A percentile compares a stretch with the other conserved stretches of the same genome.
Evolutionary conservation across 1,140 invertebrate species (phyloP).

Genomic region (Zaprionus nigranus): DNA sequence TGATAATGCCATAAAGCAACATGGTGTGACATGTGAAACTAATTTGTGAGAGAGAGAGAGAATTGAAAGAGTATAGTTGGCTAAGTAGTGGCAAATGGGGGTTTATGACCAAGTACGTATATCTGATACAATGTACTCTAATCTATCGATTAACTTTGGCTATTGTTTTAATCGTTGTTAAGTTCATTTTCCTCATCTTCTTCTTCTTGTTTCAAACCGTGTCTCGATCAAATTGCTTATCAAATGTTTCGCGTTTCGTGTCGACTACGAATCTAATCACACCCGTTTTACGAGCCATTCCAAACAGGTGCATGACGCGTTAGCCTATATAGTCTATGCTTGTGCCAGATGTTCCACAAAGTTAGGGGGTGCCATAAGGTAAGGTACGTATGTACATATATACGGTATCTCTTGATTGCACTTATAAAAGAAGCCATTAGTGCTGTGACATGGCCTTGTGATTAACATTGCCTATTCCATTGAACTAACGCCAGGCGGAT

Average conservation of each 20-base stretch:
- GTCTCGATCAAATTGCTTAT: slow-evolving; percentile 8
- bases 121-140: slow-evolving; percentile 8
- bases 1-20: slow-evolving; percentile 56
- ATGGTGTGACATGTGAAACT: slow-evolving; percentile 18
- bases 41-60: background rate
- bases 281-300: slow-evolving; percentile 18
- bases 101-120: background rate
- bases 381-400: background rate
- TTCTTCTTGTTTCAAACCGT: background rate
- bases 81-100: background rate
- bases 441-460: slow-evolving; percentile 40
- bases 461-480: slow-evolving; percentile 50
- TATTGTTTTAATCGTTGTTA: slow-evolving; percentile 5
- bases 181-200: slow-evolving; percentile 7
- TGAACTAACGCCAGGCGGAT: background rate
- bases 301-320: slow-evolving; percentile 26
- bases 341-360: slow-evolving; percentile 17
- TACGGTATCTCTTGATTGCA: slow-evolving; percentile 22
- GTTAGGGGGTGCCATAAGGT: background rate
- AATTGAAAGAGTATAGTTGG: background rate
- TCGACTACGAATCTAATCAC: slow-evolving; percentile 26
- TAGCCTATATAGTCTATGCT: background rate
- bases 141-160: slow-evolving; percentile 20
- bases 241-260: background rate
- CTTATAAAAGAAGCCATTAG: background rate